Percentiles rank a stretch among this genome's conserved stretches.
These are phyloP conservation scores for Pipistrellus pygmaeus DNA, from an alignment of 2,797 vertebrate species.

Conservation along the genomic window DNA sequence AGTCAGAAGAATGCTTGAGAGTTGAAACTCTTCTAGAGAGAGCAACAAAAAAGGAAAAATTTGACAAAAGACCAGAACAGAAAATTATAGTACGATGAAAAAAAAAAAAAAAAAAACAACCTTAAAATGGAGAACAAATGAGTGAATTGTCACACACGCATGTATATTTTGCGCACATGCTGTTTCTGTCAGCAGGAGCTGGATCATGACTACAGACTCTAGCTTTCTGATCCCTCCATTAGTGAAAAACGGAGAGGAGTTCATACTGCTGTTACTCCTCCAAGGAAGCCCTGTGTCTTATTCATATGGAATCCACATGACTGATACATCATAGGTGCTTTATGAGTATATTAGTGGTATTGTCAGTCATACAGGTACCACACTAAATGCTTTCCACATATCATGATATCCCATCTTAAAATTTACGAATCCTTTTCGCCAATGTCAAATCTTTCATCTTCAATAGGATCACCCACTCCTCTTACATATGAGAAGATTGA, in stretches of 20 bases:
- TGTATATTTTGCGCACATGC: not conserved
- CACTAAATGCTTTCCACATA: not conserved
- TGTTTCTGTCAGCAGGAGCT: not conserved
- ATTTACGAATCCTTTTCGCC: not conserved
- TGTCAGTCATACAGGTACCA: too few species aligned
- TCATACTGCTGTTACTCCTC: not conserved
- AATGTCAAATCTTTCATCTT: not conserved
- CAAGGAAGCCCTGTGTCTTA: accelerated
- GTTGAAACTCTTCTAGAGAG: not conserved
- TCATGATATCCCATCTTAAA: not conserved
- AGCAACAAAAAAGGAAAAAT: not conserved
- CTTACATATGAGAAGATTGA: not conserved
- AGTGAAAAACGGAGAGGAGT: accelerated
- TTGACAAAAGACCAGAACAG: not conserved
- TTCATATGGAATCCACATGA: not conserved
- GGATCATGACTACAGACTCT: too few species aligned
- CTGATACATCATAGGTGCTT: not conserved
- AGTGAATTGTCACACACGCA: not conserved
- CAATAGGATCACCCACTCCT: not conserved
- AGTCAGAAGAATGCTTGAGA: not conserved
- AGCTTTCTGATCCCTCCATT: not conserved
- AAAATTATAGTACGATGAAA: not conserved
- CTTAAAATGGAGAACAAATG: not conserved
- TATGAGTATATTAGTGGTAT: not conserved
- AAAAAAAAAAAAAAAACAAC: not conserved